A percentile compares a stretch with the other conserved stretches of the same genome.
Evolutionary conservation across 2,888 invertebrate genomes (phyloP).

Genomic region (Acronicta aceris): DNA sequence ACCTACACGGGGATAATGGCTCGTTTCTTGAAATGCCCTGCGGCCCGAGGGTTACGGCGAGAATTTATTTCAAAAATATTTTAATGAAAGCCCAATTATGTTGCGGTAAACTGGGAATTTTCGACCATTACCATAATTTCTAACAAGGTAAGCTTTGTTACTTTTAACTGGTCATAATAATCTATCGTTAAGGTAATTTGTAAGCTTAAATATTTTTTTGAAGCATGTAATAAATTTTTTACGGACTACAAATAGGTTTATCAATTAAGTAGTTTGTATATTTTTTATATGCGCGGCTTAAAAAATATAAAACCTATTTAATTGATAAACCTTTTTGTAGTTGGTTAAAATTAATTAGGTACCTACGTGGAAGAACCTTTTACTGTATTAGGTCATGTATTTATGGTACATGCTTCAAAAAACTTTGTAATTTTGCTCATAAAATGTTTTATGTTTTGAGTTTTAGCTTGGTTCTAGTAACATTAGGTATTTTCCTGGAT

Average conservation of each 20-base stretch:
- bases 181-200: not conserved
- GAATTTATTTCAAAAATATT: constrained; percentile 47
- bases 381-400: no score
- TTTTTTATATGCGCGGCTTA: not conserved
- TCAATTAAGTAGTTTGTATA: no score
- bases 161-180: constrained; percentile 5
- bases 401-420: no score
- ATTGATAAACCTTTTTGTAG: no score
- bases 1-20: constrained; percentile 38
- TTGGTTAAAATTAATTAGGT: no score
- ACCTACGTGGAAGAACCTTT: no score
- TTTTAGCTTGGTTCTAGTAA: no score
- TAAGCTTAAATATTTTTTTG: not conserved
- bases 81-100: constrained; percentile 39
- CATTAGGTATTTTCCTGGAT: no score
- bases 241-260: no score
- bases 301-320: no score
- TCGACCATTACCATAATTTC: constrained; percentile 25
- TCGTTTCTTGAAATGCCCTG: constrained; percentile 29
- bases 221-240: not conserved
- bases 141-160: constrained; percentile 27
- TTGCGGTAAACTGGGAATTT: constrained; percentile 24
- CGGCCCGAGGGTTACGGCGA: constrained; percentile 21
- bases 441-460: no score
- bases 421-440: no score